These are phyloP conservation scores for Apostichopus parvimensis DNA, from an alignment of 35 echinoderm and acorn worm species.

Conservation along the genomic window DNA sequence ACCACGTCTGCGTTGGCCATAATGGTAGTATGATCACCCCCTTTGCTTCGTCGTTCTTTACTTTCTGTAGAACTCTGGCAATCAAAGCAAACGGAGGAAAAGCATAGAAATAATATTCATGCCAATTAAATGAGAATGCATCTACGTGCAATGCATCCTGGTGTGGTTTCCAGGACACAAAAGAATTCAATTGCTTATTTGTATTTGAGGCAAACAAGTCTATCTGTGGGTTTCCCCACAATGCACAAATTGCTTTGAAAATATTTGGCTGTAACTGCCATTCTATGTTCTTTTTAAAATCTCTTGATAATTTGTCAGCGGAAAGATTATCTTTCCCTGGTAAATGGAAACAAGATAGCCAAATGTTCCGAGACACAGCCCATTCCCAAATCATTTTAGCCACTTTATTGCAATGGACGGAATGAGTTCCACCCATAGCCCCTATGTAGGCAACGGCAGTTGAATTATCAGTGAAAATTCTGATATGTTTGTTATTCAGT, in stretches of 20 bases:
- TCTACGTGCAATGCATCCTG: slow-evolving; percentile 55
- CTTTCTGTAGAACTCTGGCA: slow-evolving; percentile 13
- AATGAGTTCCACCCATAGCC: neutral
- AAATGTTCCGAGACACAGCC: slow-evolving; percentile 35
- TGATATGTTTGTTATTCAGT: slow-evolving; percentile 5
- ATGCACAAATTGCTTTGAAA: slow-evolving; percentile 28
- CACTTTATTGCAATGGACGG: slow-evolving; percentile 57
- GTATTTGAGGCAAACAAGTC: slow-evolving; percentile 72
- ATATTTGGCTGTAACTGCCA: slow-evolving; percentile 31
- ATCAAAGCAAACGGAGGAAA: slow-evolving; percentile 58
- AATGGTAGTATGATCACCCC: slow-evolving; percentile 27
- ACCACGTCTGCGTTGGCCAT: slow-evolving; percentile 51
- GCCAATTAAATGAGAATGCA: slow-evolving; percentile 39
- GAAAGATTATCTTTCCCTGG: too few relatives aligned
- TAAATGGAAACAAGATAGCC: neutral
- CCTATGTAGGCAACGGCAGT: slow-evolving; percentile 1
- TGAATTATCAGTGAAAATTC: slow-evolving; percentile 35
- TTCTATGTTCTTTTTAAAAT: slow-evolving; percentile 52
- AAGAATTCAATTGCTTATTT: slow-evolving; percentile 37
- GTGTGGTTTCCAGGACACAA: slow-evolving; percentile 54
- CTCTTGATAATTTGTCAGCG: neutral
- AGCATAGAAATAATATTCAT: slow-evolving; percentile 1
- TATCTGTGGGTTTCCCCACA: slow-evolving; percentile 57
- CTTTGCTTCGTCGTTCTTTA: slow-evolving; percentile 22
- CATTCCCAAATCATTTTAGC: slow-evolving; percentile 72